A percentile compares a stretch with the other conserved stretches of the same genome.
These are phyloP conservation scores for Adineta ricciae DNA, from an alignment of 2,888 invertebrate genomes.

Conservation along the genomic window DNA sequence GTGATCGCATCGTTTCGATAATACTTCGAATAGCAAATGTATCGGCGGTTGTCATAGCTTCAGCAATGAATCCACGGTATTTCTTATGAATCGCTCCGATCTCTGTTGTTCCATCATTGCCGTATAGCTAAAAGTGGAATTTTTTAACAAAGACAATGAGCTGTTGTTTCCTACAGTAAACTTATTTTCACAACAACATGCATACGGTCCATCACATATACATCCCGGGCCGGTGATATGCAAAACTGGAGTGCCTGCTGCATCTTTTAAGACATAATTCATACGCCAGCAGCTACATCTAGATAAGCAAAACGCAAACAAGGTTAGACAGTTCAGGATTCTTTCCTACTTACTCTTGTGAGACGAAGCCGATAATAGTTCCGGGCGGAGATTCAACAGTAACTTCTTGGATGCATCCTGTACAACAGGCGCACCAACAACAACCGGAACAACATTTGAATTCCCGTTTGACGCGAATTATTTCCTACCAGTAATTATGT, in stretches of 20 bases:
- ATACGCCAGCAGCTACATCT: background rate
- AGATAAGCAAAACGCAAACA: background rate
- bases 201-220: slow-evolving; percentile 14
- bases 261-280: slow-evolving; percentile 17
- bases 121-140: slow-evolving; percentile 2
- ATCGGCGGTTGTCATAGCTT: slow-evolving; percentile 21
- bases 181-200: slow-evolving; percentile 18
- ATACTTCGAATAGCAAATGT: slow-evolving; percentile 27
- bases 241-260: background rate
- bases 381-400: slow-evolving; percentile 45
- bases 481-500: slow-evolving; percentile 38
- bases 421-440: slow-evolving; percentile 41
- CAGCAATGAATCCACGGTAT: slow-evolving; percentile 22
- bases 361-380: slow-evolving; percentile 42
- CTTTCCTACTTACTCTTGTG: slow-evolving; percentile 40
- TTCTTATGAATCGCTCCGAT: slow-evolving; percentile 26
- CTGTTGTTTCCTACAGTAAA: slow-evolving; percentile 26
- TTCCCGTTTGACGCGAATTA: slow-evolving; percentile 42
- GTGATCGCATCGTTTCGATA: background rate
- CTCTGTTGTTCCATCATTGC: slow-evolving; percentile 8
- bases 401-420: slow-evolving; percentile 41
- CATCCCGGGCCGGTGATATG: slow-evolving; percentile 23
- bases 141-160: no score
- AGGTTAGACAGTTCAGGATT: no score
- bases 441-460: slow-evolving; percentile 45